Conservation (phyloP, 37 sponge, comb jelly and placozoan species). For the Lycopodina hypogea region DNA sequence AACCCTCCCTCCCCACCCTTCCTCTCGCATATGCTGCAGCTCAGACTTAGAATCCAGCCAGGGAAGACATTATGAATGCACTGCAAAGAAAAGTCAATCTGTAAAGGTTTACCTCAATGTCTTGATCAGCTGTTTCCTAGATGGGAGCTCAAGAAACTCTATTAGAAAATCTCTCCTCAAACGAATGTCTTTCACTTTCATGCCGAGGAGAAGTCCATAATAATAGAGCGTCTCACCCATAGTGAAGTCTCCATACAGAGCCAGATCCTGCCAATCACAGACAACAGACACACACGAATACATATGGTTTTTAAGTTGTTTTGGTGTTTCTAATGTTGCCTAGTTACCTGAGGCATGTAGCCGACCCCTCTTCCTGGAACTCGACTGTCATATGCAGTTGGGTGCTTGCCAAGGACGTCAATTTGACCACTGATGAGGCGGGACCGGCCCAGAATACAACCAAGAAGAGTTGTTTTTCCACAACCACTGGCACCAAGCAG, state of each 20-base stretch:
- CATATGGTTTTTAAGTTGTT: no score
- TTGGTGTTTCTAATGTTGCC: no score
- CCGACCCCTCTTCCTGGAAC: slow-evolving; percentile 81
- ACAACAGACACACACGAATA: no score
- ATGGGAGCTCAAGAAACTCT: slow-evolving; percentile 64
- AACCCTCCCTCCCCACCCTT: no score
- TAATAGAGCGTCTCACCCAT: slow-evolving; percentile 72
- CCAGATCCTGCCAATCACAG: slow-evolving; percentile 53
- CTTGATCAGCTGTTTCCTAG: slow-evolving; percentile 41
- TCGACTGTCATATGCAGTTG: slow-evolving; percentile 50
- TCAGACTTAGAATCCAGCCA: no score
- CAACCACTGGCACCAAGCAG: slow-evolving; percentile 88
- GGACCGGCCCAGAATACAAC: slow-evolving; percentile 78
- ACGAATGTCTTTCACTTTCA: slow-evolving; percentile 48
- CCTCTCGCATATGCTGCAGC: no score
- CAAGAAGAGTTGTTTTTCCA: slow-evolving; percentile 85
- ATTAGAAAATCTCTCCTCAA: slow-evolving; percentile 53
- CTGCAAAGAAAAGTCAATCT: no score
- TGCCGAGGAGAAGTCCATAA: slow-evolving; percentile 74
- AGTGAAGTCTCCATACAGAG: slow-evolving; percentile 67
- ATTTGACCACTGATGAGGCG: slow-evolving; percentile 42
- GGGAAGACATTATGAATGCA: no score
- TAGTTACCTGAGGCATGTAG: slow-evolving; percentile 90
- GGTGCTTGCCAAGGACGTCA: slow-evolving; percentile 54
- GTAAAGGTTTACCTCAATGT: slow-evolving; percentile 64